phyloP scores from a whole-genome alignment of 2,797 vertebrate species.

The Lindbergichthys nudifrons region DNA sequence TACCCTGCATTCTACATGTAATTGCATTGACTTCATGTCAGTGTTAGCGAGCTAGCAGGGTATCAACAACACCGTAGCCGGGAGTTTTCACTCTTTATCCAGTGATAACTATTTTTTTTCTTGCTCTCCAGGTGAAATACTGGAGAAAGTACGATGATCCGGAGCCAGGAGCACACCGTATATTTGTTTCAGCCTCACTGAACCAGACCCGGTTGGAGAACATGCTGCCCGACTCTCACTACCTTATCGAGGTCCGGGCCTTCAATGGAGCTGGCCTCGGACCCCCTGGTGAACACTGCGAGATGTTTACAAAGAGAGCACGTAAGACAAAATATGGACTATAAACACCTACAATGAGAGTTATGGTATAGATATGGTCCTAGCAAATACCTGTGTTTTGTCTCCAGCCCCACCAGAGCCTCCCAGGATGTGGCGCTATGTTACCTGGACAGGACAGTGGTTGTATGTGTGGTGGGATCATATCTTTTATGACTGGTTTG shows the following conservation, averaged over 20 bases:
- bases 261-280: conserved; percentile 95
- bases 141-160: conserved; percentile 93
- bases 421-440: conserved; percentile 89
- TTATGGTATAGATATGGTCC: not conserved
- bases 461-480: conserved; percentile 97
- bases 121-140: conserved; percentile 89
- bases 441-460: conserved; percentile 87
- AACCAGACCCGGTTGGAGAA: conserved; percentile 93
- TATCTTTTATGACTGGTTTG: conserved; percentile 88
- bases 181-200: conserved; percentile 87
- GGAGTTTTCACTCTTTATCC: not conserved
- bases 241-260: conserved; percentile 93
- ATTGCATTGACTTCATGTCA: too few relatives aligned
- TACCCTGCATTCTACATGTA: too few relatives aligned
- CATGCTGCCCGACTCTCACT: conserved; percentile 93
- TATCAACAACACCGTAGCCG: not conserved
- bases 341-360: not conserved
- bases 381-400: not conserved
- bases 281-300: conserved; percentile 89
- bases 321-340: conserved; percentile 83
- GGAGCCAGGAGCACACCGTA: conserved; percentile 91
- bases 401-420: conserved; percentile 92
- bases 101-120: not conserved
- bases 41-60: not conserved
- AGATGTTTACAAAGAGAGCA: conserved; percentile 93